Conservation (phyloP, 2,113 vertebrate species). For the Alaudala cheleensis region DNA sequence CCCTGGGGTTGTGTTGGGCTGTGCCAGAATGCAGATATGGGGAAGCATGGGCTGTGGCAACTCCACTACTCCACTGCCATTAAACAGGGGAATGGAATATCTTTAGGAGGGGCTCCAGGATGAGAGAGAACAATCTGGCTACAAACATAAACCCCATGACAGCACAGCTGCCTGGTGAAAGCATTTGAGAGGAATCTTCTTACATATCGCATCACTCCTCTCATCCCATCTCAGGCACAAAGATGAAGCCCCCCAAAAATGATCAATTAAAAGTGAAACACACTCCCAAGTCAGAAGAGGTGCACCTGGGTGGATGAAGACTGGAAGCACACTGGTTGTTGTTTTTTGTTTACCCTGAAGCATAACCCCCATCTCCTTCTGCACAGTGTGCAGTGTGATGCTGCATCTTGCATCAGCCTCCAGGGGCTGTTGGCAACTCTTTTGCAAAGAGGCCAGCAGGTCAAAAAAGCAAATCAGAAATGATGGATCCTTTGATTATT, state of each 20-base stretch:
- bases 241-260: background rate
- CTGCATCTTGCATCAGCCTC: background rate
- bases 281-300: background rate
- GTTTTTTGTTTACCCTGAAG: background rate
- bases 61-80: background rate
- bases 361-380: background rate
- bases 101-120: background rate
- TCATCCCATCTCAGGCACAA: background rate
- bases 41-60: background rate
- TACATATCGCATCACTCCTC: background rate
- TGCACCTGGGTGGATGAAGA: background rate
- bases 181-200: background rate
- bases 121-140: background rate
- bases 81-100: background rate
- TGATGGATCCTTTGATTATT: background rate
- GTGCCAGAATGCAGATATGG: constrained; percentile 13
- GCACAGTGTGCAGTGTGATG: background rate
- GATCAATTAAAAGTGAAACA: background rate
- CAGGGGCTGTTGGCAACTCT: background rate
- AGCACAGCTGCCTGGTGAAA: background rate
- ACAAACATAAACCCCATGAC: background rate
- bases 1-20: background rate
- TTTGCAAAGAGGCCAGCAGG: background rate
- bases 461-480: background rate
- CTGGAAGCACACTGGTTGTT: background rate